Evolutionary conservation across 2,113 vertebrate genomes (phyloP).

Genomic region (Scomber scombrus): DNA sequence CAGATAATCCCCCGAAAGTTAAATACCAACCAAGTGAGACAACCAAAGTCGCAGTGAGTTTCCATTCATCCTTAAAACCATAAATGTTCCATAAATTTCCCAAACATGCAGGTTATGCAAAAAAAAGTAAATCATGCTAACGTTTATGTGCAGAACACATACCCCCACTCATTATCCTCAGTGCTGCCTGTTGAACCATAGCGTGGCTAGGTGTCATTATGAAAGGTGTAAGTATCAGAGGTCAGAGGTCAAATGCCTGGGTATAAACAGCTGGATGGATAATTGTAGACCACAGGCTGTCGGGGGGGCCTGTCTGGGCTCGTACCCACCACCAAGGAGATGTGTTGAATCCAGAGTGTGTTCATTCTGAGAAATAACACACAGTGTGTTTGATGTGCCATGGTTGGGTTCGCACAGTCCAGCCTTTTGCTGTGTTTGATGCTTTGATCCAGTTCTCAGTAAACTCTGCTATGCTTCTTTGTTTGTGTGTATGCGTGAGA

Average conservation of each 20-base stretch:
- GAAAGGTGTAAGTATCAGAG: slow-evolving; percentile 55
- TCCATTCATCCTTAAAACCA: not conserved
- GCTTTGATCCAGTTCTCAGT: slow-evolving; percentile 16
- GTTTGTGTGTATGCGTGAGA: not conserved
- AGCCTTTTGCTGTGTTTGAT: slow-evolving; percentile 25
- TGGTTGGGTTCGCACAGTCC: slow-evolving; percentile 16
- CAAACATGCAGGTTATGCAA: not conserved
- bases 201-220: slow-evolving; percentile 66
- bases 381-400: slow-evolving; percentile 37
- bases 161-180: slow-evolving; percentile 22
- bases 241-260: slow-evolving; percentile 69
- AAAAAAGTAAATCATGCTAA: slow-evolving; percentile 35
- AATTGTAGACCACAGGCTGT: slow-evolving; percentile 55
- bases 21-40: slow-evolving; percentile 4
- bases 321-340: slow-evolving; percentile 40
- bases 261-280: slow-evolving; percentile 69
- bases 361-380: slow-evolving; percentile 11
- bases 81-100: too few species aligned
- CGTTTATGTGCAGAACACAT: slow-evolving; percentile 16
- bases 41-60: not conserved
- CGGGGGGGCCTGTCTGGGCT: slow-evolving; percentile 59
- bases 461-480: not conserved
- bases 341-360: not conserved
- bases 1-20: slow-evolving; percentile 1
- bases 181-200: slow-evolving; percentile 32